A percentile compares a stretch with the other conserved stretches of the same genome.
These are phyloP conservation scores for Euleptes europaea DNA, from an alignment of 2,113 vertebrate genomes.

Conservation along the genomic window DNA sequence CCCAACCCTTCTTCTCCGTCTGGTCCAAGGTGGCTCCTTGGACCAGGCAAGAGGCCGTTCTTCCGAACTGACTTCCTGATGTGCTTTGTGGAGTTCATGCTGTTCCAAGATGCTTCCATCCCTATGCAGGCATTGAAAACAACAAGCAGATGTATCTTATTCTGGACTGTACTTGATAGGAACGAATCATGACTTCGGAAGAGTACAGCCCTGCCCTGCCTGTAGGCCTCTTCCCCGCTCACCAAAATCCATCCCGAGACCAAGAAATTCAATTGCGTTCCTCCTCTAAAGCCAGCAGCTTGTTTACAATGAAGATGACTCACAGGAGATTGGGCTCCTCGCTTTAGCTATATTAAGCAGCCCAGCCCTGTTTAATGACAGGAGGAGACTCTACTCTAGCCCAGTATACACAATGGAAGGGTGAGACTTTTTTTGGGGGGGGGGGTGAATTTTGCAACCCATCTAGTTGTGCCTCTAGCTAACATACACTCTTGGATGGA, in stretches of 20 bases:
- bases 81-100: background rate
- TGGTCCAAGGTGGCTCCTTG: background rate
- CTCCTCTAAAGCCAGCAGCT: constrained; percentile 41
- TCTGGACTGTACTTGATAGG: background rate
- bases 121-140: background rate
- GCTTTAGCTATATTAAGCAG: constrained; percentile 12
- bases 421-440: background rate
- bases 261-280: constrained; percentile 5
- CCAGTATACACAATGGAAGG: background rate
- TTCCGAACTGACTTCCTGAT: background rate
- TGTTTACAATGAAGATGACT: constrained; percentile 38
- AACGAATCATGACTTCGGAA: background rate
- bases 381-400: background rate
- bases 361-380: background rate
- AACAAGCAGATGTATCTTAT: background rate
- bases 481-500: constrained; percentile 8
- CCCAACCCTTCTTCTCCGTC: background rate
- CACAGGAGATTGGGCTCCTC: background rate
- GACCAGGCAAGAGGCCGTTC: background rate
- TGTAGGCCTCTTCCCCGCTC: background rate
- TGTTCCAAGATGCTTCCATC: background rate
- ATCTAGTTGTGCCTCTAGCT: background rate
- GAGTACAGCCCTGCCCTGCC: background rate
- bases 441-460: background rate
- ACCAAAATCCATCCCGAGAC: constrained; percentile 17